Conservation (phyloP, 2,113 vertebrate species). For the Mormoops blainvillei region DNA sequence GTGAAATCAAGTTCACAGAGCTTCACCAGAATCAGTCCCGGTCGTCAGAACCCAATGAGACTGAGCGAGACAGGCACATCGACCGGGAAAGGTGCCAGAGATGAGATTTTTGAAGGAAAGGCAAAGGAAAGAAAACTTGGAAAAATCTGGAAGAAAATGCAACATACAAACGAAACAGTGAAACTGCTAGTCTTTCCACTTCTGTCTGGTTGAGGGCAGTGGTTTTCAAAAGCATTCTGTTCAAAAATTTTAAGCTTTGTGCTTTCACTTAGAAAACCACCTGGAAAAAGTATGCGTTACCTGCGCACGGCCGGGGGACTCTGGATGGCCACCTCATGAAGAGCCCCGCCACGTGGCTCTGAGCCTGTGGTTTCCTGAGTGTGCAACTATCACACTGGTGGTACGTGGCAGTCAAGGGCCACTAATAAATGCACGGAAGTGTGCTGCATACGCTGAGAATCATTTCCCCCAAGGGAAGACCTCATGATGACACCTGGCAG, state of each 20-base stretch:
- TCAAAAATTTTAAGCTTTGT: background rate
- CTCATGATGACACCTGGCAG: background rate
- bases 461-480: background rate
- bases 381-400: rapidly evolving
- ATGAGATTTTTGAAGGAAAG: background rate
- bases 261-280: background rate
- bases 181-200: background rate
- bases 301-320: background rate
- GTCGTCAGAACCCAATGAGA: background rate
- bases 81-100: background rate
- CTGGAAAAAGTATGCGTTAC: background rate
- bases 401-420: background rate
- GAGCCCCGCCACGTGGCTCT: background rate
- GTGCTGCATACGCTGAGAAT: background rate
- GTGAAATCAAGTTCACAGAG: background rate
- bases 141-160: background rate
- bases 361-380: background rate
- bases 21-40: background rate
- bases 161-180: background rate
- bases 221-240: background rate
- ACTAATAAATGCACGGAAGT: background rate
- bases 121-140: background rate
- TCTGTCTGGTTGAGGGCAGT: background rate
- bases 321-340: background rate
- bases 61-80: background rate